Conservation (phyloP, 2,888 invertebrate genomes). For the Azorinus chamasolen region DNA sequence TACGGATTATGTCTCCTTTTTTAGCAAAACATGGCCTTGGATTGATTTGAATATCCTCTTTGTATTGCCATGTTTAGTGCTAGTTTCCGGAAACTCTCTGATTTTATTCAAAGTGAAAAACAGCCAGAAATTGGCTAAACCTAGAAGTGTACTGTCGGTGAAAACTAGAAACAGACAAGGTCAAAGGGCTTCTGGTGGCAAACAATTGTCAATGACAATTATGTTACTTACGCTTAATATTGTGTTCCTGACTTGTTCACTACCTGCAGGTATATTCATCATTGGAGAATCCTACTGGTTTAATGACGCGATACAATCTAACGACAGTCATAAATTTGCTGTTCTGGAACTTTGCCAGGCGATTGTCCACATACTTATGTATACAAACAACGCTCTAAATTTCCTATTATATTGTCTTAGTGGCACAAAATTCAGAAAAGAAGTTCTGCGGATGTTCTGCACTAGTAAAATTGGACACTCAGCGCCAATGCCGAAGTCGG, state of each 20-base stretch:
- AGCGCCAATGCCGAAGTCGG: too few relatives aligned
- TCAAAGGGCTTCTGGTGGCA: not conserved
- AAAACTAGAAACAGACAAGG: not conserved
- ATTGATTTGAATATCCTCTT: conserved; percentile 78
- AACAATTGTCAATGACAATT: conserved; percentile 74
- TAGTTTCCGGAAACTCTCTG: conserved; percentile 74
- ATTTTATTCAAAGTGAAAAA: conserved; percentile 71
- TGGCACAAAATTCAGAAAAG: conserved; percentile 75
- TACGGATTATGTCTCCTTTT: conserved; percentile 60
- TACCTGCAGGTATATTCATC: conserved; percentile 72
- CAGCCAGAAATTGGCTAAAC: conserved; percentile 51
- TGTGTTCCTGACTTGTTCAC: conserved; percentile 73
- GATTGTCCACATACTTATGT: conserved; percentile 75
- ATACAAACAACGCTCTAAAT: conserved; percentile 77
- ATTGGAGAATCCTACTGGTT: conserved; percentile 66
- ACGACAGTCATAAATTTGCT: conserved; percentile 21
- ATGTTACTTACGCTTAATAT: conserved; percentile 74
- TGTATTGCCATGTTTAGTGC: conserved; percentile 74
- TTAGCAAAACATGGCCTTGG: conserved; percentile 74
- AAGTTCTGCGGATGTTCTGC: conserved; percentile 59
- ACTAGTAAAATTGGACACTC: too few relatives aligned
- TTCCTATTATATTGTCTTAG: conserved; percentile 79
- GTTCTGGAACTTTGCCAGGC: conserved; percentile 68
- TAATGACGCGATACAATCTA: conserved; percentile 9
- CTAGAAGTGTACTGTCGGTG: conserved; percentile 20